Conservation (phyloP, 2,113 vertebrate genomes). For the Zeus faber region DNA sequence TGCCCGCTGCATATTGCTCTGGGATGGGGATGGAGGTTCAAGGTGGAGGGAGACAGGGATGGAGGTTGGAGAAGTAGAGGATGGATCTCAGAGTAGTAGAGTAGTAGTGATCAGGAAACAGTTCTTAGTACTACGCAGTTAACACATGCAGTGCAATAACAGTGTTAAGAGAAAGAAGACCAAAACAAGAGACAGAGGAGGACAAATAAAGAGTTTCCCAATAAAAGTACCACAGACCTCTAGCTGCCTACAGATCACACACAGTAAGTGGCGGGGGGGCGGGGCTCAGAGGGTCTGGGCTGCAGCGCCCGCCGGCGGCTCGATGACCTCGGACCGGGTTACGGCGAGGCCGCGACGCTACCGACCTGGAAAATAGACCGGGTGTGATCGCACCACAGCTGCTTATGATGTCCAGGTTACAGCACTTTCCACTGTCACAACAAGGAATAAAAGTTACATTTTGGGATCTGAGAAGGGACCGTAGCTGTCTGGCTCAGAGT, state of each 20-base stretch:
- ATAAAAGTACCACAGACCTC: slow-evolving; percentile 86
- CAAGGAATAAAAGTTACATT: too few species aligned
- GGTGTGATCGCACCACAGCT: too few species aligned
- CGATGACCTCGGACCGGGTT: too few species aligned
- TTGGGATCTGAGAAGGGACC: too few species aligned
- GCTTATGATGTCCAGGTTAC: too few species aligned
- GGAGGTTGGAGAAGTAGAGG: slow-evolving; percentile 30
- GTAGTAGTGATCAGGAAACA: slow-evolving; percentile 56
- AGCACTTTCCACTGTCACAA: too few species aligned
- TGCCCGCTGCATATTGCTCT: slow-evolving; percentile 90
- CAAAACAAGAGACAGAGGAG: slow-evolving; percentile 65
- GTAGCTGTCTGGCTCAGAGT: too few species aligned
- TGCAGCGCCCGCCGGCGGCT: slow-evolving; percentile 78
- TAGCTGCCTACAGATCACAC: slow-evolving; percentile 94
- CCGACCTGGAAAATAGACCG: too few species aligned
- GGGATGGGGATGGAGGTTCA: slow-evolving; percentile 72
- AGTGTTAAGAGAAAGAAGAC: slow-evolving; percentile 63
- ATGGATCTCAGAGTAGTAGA: slow-evolving; percentile 43
- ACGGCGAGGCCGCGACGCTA: too few species aligned
- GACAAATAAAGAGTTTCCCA: slow-evolving; percentile 75
- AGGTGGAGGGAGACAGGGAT: slow-evolving; percentile 63
- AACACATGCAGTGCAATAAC: slow-evolving; percentile 93
- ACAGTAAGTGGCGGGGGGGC: slow-evolving; percentile 89
- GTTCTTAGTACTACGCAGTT: slow-evolving; percentile 83
- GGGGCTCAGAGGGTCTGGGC: slow-evolving; percentile 85